Conservation (phyloP, 2,113 vertebrate genomes). For the Lophochroa leadbeateri region DNA sequence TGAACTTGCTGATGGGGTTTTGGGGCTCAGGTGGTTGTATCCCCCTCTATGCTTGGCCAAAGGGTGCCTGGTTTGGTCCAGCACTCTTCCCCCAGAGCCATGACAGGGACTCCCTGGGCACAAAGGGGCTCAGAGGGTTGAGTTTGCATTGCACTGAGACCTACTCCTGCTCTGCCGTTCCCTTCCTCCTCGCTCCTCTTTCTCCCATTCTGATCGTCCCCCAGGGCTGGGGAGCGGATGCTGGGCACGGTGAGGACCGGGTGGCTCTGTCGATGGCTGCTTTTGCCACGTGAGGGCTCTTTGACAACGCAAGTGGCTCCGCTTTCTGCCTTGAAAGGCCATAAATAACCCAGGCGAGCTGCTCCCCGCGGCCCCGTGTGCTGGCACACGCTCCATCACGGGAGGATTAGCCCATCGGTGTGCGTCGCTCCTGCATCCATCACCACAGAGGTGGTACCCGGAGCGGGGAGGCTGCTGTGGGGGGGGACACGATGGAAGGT, state of each 20-base stretch:
- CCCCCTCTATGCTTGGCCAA: rapidly evolving
- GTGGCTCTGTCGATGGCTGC: rapidly evolving
- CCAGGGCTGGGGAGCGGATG: rapidly evolving
- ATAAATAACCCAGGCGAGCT: neutral
- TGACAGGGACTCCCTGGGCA: rapidly evolving
- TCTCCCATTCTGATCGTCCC: rapidly evolving
- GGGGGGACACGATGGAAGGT: rapidly evolving
- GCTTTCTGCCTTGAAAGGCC: neutral
- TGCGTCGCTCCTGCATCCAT: rapidly evolving
- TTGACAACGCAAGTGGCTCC: rapidly evolving
- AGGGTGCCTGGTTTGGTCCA: no score
- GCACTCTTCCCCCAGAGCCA: neutral
- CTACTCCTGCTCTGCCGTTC: neutral
- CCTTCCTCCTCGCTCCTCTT: neutral
- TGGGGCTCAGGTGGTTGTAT: rapidly evolving
- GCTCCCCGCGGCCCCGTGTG: rapidly evolving
- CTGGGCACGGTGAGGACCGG: rapidly evolving
- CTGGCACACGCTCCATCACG: rapidly evolving
- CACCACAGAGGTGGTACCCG: rapidly evolving
- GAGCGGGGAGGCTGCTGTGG: rapidly evolving
- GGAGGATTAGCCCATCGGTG: neutral
- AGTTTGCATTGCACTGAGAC: neutral
- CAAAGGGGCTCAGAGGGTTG: neutral
- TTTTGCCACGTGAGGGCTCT: neutral
- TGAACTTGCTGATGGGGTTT: no score